Percentiles rank a stretch among this genome's conserved stretches.
Evolutionary conservation across 2,888 invertebrate species (phyloP).

Genomic region (Oscheius sp.): DNA sequence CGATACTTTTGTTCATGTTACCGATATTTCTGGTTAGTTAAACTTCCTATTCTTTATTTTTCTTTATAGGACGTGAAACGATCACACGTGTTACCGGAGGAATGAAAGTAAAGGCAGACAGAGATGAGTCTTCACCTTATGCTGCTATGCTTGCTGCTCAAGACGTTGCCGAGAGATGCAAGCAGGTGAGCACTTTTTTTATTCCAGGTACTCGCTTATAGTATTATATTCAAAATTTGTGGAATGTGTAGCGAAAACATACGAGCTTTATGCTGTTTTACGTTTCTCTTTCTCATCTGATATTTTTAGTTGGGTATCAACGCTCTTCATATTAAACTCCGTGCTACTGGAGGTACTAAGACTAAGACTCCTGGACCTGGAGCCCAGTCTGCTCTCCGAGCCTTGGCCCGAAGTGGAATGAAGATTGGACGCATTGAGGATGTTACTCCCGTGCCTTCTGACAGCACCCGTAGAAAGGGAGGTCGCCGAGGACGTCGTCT

Average conservation of each 20-base stretch:
- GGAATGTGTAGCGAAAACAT: neutral
- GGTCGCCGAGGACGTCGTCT: slow-evolving; percentile 98
- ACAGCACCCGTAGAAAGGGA: slow-evolving; percentile 98
- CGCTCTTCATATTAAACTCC: slow-evolving; percentile 94
- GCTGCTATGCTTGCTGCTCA: slow-evolving; percentile 99
- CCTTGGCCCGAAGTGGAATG: slow-evolving; percentile 97
- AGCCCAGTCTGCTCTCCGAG: slow-evolving; percentile 92
- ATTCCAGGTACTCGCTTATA: no score
- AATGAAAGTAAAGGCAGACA: slow-evolving; percentile 99
- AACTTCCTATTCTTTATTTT: slow-evolving; percentile 5
- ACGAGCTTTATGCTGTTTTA: no score
- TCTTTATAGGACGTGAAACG: slow-evolving; percentile 73
- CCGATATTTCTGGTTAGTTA: slow-evolving; percentile 91
- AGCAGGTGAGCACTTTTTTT: slow-evolving; percentile 76
- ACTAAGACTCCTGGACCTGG: slow-evolving; percentile 80
- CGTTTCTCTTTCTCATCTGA: slow-evolving; percentile 9
- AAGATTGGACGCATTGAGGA: slow-evolving; percentile 98
- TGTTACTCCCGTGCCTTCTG: slow-evolving; percentile 98
- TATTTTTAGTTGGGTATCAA: slow-evolving; percentile 81
- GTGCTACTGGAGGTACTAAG: slow-evolving; percentile 88
- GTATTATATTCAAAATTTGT: no score
- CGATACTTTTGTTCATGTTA: slow-evolving; percentile 99
- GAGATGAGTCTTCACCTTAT: slow-evolving; percentile 99
- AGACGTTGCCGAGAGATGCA: slow-evolving; percentile 99
- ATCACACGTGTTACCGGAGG: slow-evolving; percentile 82